A percentile compares a stretch with the other conserved stretches of the same genome.
Evolutionary conservation across 2,888 invertebrate genomes (phyloP).

Genomic region (Tenthredo notha): DNA sequence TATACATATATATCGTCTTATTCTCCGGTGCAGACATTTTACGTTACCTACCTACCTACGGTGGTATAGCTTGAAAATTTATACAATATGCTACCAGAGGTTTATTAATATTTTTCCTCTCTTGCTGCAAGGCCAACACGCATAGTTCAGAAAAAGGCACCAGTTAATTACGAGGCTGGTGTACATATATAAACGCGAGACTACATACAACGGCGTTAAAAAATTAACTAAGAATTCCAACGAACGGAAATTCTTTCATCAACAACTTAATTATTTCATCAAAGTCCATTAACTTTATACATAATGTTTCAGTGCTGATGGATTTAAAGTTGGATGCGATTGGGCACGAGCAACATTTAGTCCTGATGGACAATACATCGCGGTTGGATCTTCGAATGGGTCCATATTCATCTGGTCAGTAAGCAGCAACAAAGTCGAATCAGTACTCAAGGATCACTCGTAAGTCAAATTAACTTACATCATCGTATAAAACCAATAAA

Average conservation of each 20-base stretch:
- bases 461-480: slow-evolving; percentile 79
- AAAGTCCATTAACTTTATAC: not conserved
- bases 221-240: not conserved
- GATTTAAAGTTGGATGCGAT: slow-evolving; percentile 97
- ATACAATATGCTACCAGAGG: slow-evolving; percentile 29
- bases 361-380: slow-evolving; percentile 92
- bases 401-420: slow-evolving; percentile 95
- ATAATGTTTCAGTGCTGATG: slow-evolving; percentile 88
- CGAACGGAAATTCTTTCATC: not conserved
- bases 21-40: slow-evolving; percentile 17
- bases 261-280: not conserved
- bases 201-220: slow-evolving; percentile 1
- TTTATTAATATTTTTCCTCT: slow-evolving; percentile 5
- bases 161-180: slow-evolving; percentile 17
- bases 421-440: slow-evolving; percentile 86
- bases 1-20: slow-evolving; percentile 27
- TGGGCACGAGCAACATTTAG: slow-evolving; percentile 96
- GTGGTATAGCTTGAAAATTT: slow-evolving; percentile 8
- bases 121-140: not conserved
- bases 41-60: not conserved
- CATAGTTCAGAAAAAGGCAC: slow-evolving; percentile 21
- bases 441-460: slow-evolving; percentile 90
- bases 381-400: slow-evolving; percentile 96
- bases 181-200: not conserved
- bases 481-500: no score